phyloP scores from a whole-genome alignment of 2,113 vertebrate genomes.

The Formicarius rufipectus region DNA sequence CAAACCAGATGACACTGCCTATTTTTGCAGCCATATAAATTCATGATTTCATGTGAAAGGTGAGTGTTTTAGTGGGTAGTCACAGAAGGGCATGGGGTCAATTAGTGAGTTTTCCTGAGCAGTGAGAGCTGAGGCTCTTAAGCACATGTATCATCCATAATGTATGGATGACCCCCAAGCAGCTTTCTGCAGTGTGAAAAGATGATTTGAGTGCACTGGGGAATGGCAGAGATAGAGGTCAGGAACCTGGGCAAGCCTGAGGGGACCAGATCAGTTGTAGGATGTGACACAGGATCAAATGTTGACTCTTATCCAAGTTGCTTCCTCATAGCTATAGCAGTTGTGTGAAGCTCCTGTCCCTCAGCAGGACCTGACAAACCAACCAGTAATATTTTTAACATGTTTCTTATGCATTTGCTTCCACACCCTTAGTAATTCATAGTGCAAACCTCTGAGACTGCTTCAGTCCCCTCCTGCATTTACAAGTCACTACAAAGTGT shows the following conservation, averaged over 20 bases:
- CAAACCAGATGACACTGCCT: not conserved
- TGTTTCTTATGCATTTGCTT: not conserved
- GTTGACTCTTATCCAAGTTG: not conserved
- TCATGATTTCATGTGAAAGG: not conserved
- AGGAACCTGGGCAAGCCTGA: not conserved
- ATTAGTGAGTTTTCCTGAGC: not conserved
- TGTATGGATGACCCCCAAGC: not conserved
- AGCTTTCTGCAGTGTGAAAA: not conserved
- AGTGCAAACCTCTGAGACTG: not conserved
- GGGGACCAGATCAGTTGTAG: not conserved
- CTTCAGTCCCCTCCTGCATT: not conserved
- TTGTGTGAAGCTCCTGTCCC: not conserved
- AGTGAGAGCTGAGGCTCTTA: accelerated
- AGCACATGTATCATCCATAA: not conserved
- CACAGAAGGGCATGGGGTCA: not conserved
- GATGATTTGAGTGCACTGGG: not conserved
- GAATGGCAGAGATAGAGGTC: not conserved
- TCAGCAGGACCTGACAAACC: not conserved
- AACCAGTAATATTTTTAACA: not conserved
- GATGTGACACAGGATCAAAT: not conserved
- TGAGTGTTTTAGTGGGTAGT: not conserved
- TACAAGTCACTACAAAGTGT: not conserved
- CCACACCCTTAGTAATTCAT: not conserved
- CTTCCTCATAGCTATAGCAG: not conserved
- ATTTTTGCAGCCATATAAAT: not conserved